Evolutionary conservation across 2,888 invertebrate species (phyloP), one percentile per base, ranked within the genome.

Genomic region (Drosophila nigricruria): DNA sequence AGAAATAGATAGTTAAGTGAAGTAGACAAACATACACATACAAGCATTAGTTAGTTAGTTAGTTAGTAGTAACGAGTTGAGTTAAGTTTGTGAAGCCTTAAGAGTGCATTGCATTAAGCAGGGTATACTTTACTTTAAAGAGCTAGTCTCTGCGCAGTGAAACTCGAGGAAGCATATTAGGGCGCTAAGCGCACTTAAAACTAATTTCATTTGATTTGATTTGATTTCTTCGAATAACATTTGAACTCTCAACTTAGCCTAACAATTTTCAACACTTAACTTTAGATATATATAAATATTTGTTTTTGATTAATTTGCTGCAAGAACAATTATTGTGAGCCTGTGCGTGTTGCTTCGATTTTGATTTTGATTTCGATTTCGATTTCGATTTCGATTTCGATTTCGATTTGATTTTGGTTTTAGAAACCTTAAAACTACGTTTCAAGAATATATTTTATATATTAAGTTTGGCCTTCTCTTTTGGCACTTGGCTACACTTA

Each of bases 1-100:
- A 81, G 45, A 70, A 47, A 27, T 64, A 56, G 54, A 68, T 69
- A 74, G 70, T 57, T 60, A 45, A 67, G 76, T 76, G 70, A 77
- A 69, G 82, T 66, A 79, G 88, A 82, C 69, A 81, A 71, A 79
- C 82, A 81, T 77, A 81, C 81, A 77, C 77, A 81, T 77, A 81
- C 81, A 80, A 77, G 77, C 77, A 77, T 70, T 61, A 63, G 56
- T 57, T 67, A 63, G 47, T 57, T 67, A 63, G 47, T 75, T 61
- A 61, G 61, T 57, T 67, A 16, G 30, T 62, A 57, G 50, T 53
- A 58, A 71, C 23, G 58, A 78, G 38, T 65, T 58, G n/a, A 36
- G 58, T 68, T 63, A 12, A 42, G 36, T 70, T 79, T 27, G 49
- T 60, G 59, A 63, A 62, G 69, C 59, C 70, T 77, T 49, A 52